Percentiles rank a stretch among this genome's conserved stretches.
phyloP scores from a whole-genome alignment of 2,113 vertebrate species.

The Pseudolaguvia tuberculata region DNA sequence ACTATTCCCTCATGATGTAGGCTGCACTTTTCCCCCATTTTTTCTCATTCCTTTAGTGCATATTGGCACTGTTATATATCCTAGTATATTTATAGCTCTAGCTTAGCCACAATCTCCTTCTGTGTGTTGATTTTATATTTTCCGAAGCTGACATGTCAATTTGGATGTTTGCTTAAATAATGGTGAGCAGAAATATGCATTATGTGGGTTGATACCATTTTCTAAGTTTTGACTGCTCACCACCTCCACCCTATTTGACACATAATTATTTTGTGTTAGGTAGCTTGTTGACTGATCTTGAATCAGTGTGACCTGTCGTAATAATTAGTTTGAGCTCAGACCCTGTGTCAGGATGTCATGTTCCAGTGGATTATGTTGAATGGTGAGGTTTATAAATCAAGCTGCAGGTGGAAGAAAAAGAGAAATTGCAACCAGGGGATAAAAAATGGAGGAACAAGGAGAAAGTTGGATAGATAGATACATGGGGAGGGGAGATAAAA shows the following conservation, averaged over 20 bases:
- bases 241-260: conserved; percentile 27
- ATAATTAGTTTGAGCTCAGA: conserved; percentile 58
- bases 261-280: conserved; percentile 46
- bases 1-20: conserved; percentile 12
- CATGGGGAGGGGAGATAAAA: neutral
- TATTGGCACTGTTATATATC: conserved; percentile 25
- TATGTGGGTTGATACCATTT: conserved; percentile 15
- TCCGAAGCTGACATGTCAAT: conserved; percentile 37
- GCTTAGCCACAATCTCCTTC: neutral
- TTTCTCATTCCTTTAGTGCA: neutral
- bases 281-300: conserved; percentile 54
- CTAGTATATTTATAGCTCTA: conserved; percentile 23
- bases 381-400: conserved; percentile 54
- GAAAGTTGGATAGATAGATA: conserved; percentile 12
- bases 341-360: conserved; percentile 43
- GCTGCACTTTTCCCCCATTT: conserved; percentile 1
- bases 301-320: conserved; percentile 56
- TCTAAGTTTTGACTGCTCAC: conserved; percentile 32
- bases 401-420: conserved; percentile 34
- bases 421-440: conserved; percentile 48
- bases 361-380: conserved; percentile 3
- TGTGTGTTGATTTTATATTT: conserved; percentile 36
- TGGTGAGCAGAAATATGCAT: conserved; percentile 16
- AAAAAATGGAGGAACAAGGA: conserved; percentile 43
- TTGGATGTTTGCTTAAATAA: conserved; percentile 30